phyloP scores from a whole-genome alignment of 2,113 vertebrate genomes.

The Mastomys coucha region DNA sequence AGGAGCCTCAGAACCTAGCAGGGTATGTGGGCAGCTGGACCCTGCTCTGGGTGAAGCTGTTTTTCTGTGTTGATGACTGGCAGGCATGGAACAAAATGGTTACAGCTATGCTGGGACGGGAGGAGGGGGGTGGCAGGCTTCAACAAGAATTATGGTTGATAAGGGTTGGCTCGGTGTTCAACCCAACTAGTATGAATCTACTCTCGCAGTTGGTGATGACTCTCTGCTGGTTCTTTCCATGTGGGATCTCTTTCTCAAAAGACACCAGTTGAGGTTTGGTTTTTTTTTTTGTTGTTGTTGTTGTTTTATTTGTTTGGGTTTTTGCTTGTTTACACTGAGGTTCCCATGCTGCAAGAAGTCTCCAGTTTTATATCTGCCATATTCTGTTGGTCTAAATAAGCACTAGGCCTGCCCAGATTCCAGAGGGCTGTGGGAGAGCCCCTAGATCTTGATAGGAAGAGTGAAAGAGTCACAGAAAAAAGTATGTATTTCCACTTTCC shows the following conservation, averaged over 20 bases:
- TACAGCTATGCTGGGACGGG: too few relatives aligned
- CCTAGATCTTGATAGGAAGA: not conserved
- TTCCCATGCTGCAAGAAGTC: not conserved
- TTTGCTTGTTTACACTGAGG: not conserved
- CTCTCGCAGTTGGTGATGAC: not conserved
- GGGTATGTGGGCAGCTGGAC: too few relatives aligned
- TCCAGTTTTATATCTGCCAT: not conserved
- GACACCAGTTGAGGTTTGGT: not conserved
- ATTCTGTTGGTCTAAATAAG: not conserved
- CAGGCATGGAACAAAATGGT: too few relatives aligned
- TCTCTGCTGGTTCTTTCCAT: rapidly evolving
- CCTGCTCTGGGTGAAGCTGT: too few relatives aligned
- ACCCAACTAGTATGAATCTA: not conserved
- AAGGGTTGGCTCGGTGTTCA: not conserved
- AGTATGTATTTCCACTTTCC: not conserved
- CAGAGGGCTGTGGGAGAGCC: not conserved
- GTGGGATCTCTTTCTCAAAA: not conserved
- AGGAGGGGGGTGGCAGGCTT: too few relatives aligned
- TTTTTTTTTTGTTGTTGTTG: not conserved
- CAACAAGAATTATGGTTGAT: not conserved
- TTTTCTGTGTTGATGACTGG: too few relatives aligned
- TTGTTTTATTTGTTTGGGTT: too few relatives aligned
- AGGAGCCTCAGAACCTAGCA: too few relatives aligned
- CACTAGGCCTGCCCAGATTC: not conserved
- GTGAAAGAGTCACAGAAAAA: not conserved